These are phyloP conservation scores for Heteromormyrus szaboi DNA, from an alignment of 2,797 vertebrate genomes.

Conservation along the genomic window DNA sequence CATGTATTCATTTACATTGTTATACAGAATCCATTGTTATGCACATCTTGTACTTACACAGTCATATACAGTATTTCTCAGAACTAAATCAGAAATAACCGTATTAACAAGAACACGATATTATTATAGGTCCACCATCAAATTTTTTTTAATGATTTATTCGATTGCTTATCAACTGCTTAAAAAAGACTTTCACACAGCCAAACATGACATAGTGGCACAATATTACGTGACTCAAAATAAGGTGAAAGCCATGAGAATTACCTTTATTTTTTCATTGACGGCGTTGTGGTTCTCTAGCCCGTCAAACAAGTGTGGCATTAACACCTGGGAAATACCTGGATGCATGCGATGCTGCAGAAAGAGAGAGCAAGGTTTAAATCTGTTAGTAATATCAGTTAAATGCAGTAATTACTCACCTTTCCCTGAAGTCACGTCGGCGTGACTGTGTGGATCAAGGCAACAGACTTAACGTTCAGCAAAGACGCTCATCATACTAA, in stretches of 20 bases:
- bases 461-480: background rate
- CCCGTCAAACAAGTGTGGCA: conserved; percentile 37
- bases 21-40: background rate
- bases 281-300: conserved; percentile 32
- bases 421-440: background rate
- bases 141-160: background rate
- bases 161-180: background rate
- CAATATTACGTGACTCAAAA: conserved; percentile 11
- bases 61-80: background rate
- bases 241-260: background rate
- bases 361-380: background rate
- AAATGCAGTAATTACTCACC: background rate
- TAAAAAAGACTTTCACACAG: background rate
- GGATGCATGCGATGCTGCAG: conserved; percentile 28
- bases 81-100: background rate
- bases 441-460: background rate
- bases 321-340: conserved; percentile 34
- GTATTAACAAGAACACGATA: background rate
- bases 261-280: conserved; percentile 34
- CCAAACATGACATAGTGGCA: background rate
- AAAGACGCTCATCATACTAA: background rate
- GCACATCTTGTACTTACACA: background rate
- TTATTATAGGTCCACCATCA: background rate
- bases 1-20: background rate
- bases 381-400: background rate